Base-by-base conservation (phyloP, 2,888 invertebrate genomes). In the Villa cingulata region DNA sequence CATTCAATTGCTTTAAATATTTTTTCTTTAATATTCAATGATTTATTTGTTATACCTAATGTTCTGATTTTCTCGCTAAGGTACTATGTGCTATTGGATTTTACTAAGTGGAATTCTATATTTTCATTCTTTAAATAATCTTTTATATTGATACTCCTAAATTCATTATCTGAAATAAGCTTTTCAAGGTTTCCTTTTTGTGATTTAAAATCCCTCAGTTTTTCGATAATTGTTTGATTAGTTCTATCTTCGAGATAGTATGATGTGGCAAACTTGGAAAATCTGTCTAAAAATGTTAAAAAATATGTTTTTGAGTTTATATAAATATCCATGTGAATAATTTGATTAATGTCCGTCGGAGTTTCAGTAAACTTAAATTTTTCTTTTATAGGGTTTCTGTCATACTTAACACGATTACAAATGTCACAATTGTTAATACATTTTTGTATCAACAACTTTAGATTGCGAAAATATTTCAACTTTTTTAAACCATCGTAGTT, bases 101-200 rank as follows among this genome's bases (percentile, higher is more conserved):
- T 55, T n/a, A 50, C 51, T 42, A 55, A 32, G 38, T 54, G 51
- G 23, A 55, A 32, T 48, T 54, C 43, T 18, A 52, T 51, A 14
- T 45, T 41, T 40, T 54, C 50, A 10, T 52, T 48, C 32, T 44
- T 46, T 37, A 51, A 23, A 39, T 48, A 53, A 46, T 52, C 47
- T 23, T 48, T 53, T 41, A 52, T 48, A 37, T 45, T 47, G 41
- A 37, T 29, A n/a, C 49, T 39, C 38, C 53, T 54, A 38, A 54
- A 54, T 51, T 56, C 54, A 43, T 55, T 55, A 23, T 51, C 51
- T 29, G 52, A 49, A 15, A 54, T 46, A 45, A 51, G 46, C 51
- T 51, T 54, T 37, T 49, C 37, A 37, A 48, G 51, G 19, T 38
- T 34, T 20, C 49, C 48, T 29, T 39, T 43, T 41, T 40, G 41